Percentiles rank a stretch among this genome's conserved stretches.
phyloP scores from a whole-genome alignment of 2,888 invertebrate genomes.

The Diplolepis rosae region DNA sequence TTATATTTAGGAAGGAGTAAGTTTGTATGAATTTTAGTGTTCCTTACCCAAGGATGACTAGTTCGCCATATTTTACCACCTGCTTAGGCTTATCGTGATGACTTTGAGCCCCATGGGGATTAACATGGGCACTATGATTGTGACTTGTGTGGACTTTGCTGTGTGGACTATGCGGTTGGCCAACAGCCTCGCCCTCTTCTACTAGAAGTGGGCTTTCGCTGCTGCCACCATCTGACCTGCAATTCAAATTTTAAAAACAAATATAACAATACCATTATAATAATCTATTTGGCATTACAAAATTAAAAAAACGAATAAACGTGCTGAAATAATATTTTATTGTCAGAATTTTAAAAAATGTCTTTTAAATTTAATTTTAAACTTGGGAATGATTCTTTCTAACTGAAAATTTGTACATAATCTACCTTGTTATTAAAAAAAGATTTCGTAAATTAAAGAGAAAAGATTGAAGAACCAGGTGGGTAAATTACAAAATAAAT shows the following conservation, averaged over 20 bases:
- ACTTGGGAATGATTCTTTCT: too few relatives aligned
- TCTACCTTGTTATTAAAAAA: too few relatives aligned
- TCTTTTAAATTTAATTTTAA: too few relatives aligned
- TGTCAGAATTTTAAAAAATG: background rate
- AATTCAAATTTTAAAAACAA: slow-evolving; percentile 42
- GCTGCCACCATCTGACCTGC: slow-evolving; percentile 72
- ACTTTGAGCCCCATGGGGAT: slow-evolving; percentile 63
- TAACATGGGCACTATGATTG: slow-evolving; percentile 64
- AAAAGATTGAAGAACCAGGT: slow-evolving; percentile 19
- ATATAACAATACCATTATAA: too few relatives aligned
- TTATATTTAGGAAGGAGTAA: background rate
- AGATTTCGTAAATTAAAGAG: slow-evolving; percentile 21
- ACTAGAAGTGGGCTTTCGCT: slow-evolving; percentile 71
- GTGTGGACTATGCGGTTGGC: slow-evolving; percentile 70
- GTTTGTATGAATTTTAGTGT: background rate
- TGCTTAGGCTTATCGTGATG: slow-evolving; percentile 87
- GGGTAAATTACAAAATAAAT: slow-evolving; percentile 24
- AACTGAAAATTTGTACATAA: background rate
- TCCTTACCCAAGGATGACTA: slow-evolving; percentile 93
- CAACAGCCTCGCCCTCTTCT: slow-evolving; percentile 71
- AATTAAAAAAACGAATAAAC: too few relatives aligned
- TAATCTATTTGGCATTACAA: too few relatives aligned
- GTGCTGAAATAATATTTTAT: too few relatives aligned
- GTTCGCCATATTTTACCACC: slow-evolving; percentile 91
- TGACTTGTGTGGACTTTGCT: slow-evolving; percentile 68